A percentile compares a stretch with the other conserved stretches of the same genome.
Evolutionary conservation across 2,797 vertebrate genomes (phyloP).

Genomic region (Balearica regulorum): DNA sequence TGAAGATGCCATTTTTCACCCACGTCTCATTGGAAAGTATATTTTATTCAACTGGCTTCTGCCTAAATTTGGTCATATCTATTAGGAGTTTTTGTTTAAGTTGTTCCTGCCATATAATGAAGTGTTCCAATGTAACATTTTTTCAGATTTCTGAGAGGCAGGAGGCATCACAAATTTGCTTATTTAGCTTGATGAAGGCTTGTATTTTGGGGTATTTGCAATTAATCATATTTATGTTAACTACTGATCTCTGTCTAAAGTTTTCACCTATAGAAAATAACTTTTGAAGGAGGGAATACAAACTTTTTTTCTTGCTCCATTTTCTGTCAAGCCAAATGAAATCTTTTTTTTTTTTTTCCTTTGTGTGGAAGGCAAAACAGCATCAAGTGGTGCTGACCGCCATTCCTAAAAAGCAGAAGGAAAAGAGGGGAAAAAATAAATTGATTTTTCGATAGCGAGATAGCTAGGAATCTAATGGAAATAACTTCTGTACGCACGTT

Average conservation of each 20-base stretch:
- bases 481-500: neutral
- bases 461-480: neutral
- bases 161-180: neutral
- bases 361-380: neutral
- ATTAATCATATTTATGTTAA: neutral
- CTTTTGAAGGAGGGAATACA: neutral
- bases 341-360: neutral
- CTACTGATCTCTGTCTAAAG: neutral
- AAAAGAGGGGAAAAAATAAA: neutral
- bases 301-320: neutral
- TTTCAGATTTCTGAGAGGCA: neutral
- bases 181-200: neutral
- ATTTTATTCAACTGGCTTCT: neutral
- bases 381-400: neutral
- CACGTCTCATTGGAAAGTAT: neutral
- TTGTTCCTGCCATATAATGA: neutral
- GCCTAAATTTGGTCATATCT: neutral
- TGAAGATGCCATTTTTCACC: neutral
- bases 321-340: neutral
- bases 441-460: neutral
- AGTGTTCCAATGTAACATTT: neutral
- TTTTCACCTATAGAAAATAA: neutral
- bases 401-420: neutral
- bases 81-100: neutral
- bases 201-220: neutral